These are phyloP conservation scores for Darevskia mixta DNA, from an alignment of 2,797 vertebrate genomes.

Conservation along the genomic window DNA sequence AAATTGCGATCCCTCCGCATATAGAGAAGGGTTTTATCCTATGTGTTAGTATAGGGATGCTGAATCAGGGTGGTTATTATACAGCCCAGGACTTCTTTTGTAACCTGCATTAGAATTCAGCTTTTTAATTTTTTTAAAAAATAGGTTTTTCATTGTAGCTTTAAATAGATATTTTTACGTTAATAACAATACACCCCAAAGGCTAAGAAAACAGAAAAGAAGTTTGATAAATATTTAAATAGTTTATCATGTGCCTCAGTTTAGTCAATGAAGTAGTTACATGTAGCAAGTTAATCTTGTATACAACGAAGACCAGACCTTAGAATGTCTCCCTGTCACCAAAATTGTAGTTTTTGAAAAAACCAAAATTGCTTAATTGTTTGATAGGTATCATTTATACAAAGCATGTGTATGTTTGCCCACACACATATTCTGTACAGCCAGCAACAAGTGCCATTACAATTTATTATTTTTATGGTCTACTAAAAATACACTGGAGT, in stretches of 20 bases:
- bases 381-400: not conserved
- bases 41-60: not conserved
- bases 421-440: not conserved
- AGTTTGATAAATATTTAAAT: not conserved
- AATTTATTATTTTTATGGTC: not conserved
- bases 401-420: not conserved
- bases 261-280: not conserved
- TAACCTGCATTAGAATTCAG: not conserved
- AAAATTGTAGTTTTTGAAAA: not conserved
- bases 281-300: not conserved
- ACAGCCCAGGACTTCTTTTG: not conserved
- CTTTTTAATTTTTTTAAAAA: too few species aligned
- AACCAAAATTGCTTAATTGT: not conserved
- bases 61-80: too few species aligned
- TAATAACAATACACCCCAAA: not conserved
- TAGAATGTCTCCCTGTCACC: not conserved
- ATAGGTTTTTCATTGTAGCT: not conserved
- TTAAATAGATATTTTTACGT: not conserved
- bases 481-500: slow-evolving; percentile 1
- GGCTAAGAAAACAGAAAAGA: not conserved
- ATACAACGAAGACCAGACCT: not conserved
- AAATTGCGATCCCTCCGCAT: not conserved
- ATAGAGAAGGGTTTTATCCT: not conserved
- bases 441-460: slow-evolving; percentile 10
- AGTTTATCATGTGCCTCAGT: not conserved